phyloP scores from a whole-genome alignment of 2,797 vertebrate species.

The Ptychadena robeensis region DNA sequence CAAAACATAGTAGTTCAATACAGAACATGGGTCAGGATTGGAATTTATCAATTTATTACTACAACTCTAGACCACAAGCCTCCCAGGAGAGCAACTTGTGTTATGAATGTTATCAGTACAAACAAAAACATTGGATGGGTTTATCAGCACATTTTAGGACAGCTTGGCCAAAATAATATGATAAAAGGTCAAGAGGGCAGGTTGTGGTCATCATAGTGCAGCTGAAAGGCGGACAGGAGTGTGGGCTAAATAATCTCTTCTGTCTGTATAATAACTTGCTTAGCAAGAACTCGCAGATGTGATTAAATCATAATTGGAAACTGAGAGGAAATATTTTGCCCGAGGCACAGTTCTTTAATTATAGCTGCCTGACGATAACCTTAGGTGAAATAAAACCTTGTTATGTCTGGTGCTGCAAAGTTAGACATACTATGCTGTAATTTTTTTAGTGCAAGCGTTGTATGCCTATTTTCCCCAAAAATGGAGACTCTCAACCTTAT shows the following conservation, averaged over 20 bases:
- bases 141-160: not conserved
- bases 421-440: slow-evolving; percentile 50
- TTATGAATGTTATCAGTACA: too few species aligned
- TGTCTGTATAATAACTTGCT: slow-evolving; percentile 19
- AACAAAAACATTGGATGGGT: not conserved
- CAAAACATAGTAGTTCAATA: not conserved
- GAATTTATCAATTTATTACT: not conserved
- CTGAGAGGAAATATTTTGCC: slow-evolving; percentile 40
- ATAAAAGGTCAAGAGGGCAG: not conserved
- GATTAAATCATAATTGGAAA: slow-evolving; percentile 55
- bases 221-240: slow-evolving; percentile 5
- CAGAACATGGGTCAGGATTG: not conserved
- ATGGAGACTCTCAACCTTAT: not conserved
- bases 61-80: not conserved
- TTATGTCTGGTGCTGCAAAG: slow-evolving; percentile 41
- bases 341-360: slow-evolving; percentile 46
- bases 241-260: slow-evolving; percentile 11
- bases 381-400: slow-evolving; percentile 48
- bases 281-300: slow-evolving; percentile 29
- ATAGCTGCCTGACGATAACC: slow-evolving; percentile 40
- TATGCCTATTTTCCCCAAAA: slow-evolving; percentile 1
- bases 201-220: not conserved
- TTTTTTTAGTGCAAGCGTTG: slow-evolving; percentile 28
- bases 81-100: not conserved
- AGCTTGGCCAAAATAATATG: not conserved